Percentiles rank a stretch among this genome's conserved stretches.
phyloP scores from a whole-genome alignment of 2,113 vertebrate genomes.

The Panurus biarmicus region DNA sequence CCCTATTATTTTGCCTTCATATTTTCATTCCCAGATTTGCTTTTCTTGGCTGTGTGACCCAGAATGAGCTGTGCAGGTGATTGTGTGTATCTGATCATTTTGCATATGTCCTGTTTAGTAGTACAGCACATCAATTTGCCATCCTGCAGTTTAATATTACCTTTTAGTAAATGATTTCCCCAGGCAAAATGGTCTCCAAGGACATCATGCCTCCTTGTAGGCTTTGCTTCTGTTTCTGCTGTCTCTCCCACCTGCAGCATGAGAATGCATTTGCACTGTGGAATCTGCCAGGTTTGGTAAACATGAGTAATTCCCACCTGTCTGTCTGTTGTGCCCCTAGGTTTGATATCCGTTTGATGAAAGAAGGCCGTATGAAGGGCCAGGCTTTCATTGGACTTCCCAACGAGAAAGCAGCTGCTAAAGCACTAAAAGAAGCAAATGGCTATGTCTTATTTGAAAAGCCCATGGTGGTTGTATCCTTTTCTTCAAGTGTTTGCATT shows the following conservation, averaged over 20 bases:
- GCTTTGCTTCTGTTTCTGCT: neutral
- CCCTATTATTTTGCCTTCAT: neutral
- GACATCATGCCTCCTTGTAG: neutral
- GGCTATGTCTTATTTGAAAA: constrained; percentile 90
- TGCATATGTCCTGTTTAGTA: neutral
- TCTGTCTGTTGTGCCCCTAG: constrained; percentile 58
- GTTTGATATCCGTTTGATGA: constrained; percentile 98
- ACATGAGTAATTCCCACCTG: neutral
- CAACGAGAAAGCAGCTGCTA: constrained; percentile 86
- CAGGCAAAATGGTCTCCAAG: neutral
- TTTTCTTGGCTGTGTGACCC: neutral
- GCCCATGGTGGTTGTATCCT: constrained; percentile 98
- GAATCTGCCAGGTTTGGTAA: neutral
- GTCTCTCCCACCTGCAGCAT: neutral
- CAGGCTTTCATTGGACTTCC: constrained; percentile 96
- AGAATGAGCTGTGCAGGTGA: neutral
- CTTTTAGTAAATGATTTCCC: neutral
- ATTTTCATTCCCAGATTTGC: neutral
- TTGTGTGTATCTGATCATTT: neutral
- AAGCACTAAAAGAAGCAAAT: constrained; percentile 91
- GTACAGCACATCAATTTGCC: neutral
- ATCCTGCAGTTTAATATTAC: neutral
- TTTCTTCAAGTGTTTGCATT: constrained; percentile 42
- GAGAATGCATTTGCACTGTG: neutral
- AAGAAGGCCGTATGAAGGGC: constrained; percentile 97